A percentile compares a stretch with the other conserved stretches of the same genome.
These are phyloP conservation scores for Brachyopa scutellaris DNA, from an alignment of 2,888 invertebrate genomes.

Conservation along the genomic window DNA sequence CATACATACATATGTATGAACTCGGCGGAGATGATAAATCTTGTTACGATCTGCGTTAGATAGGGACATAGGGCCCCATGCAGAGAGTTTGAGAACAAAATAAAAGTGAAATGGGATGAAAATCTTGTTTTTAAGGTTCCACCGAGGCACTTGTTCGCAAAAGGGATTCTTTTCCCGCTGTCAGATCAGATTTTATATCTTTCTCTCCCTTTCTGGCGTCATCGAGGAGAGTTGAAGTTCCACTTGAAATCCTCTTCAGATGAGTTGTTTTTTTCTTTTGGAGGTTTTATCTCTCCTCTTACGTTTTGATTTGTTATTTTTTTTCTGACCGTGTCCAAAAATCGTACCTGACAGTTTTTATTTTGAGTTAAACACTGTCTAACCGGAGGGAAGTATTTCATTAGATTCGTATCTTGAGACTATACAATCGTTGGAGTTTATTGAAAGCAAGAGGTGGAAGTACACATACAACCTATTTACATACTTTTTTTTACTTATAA, in stretches of 20 bases:
- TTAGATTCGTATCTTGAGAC: conserved; percentile 68
- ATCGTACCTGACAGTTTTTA: conserved; percentile 31
- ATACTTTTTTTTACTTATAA: conserved; percentile 37
- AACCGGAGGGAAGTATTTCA: conserved; percentile 56
- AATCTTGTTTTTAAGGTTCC: conserved; percentile 19
- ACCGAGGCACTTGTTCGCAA: background rate
- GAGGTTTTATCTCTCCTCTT: conserved; percentile 6
- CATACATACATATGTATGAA: too few relatives aligned
- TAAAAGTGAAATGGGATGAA: conserved; percentile 4
- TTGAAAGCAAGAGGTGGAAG: conserved; percentile 39
- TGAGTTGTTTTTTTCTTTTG: background rate
- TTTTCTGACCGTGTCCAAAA: conserved; percentile 21
- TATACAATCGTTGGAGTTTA: conserved; percentile 21
- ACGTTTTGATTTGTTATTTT: background rate
- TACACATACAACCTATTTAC: background rate
- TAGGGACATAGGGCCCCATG: conserved; percentile 37
- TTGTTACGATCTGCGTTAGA: conserved; percentile 32
- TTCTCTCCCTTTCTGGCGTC: background rate
- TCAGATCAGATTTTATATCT: conserved; percentile 18
- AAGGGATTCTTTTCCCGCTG: conserved; percentile 1
- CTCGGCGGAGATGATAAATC: conserved; percentile 31
- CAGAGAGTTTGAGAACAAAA: conserved; percentile 25
- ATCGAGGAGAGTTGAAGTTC: conserved; percentile 7
- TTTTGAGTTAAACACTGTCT: conserved; percentile 20
- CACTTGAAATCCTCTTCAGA: conserved; percentile 23